These are phyloP conservation scores for Atta colombica DNA, from an alignment of 1,140 invertebrate species.

Conservation along the genomic window DNA sequence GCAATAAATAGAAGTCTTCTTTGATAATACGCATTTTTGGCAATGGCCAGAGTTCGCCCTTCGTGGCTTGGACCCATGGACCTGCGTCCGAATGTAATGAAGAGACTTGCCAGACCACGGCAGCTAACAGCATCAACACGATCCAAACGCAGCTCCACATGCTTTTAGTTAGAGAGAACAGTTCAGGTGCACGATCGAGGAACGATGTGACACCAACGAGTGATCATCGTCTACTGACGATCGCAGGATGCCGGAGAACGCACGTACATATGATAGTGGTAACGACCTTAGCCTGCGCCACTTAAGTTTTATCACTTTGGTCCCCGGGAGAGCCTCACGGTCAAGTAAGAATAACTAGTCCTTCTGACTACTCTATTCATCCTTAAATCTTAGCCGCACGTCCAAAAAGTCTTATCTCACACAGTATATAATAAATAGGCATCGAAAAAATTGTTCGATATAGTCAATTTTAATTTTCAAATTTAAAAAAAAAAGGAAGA, in stretches of 20 bases:
- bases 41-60: slow-evolving; percentile 85
- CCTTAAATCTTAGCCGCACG: slow-evolving; percentile 46
- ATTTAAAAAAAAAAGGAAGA: background rate
- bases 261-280: slow-evolving; percentile 66
- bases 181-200: slow-evolving; percentile 3
- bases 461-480: background rate
- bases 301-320: slow-evolving; percentile 74
- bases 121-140: slow-evolving; percentile 8
- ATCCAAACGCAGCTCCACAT: slow-evolving; percentile 39
- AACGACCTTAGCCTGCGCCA: slow-evolving; percentile 74
- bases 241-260: slow-evolving; percentile 62
- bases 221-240: slow-evolving; percentile 75
- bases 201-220: slow-evolving; percentile 69
- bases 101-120: background rate
- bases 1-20: slow-evolving; percentile 70
- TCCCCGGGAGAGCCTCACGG: slow-evolving; percentile 66
- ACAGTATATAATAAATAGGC: background rate
- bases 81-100: slow-evolving; percentile 76
- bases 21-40: slow-evolving; percentile 48
- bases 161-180: background rate
- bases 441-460: background rate
- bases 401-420: background rate
- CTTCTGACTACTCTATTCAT: background rate
- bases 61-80: slow-evolving; percentile 80
- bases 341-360: slow-evolving; percentile 73